Evolutionary conservation across 1,140 invertebrate genomes (phyloP).

Genomic region (Ceratina japonica): DNA sequence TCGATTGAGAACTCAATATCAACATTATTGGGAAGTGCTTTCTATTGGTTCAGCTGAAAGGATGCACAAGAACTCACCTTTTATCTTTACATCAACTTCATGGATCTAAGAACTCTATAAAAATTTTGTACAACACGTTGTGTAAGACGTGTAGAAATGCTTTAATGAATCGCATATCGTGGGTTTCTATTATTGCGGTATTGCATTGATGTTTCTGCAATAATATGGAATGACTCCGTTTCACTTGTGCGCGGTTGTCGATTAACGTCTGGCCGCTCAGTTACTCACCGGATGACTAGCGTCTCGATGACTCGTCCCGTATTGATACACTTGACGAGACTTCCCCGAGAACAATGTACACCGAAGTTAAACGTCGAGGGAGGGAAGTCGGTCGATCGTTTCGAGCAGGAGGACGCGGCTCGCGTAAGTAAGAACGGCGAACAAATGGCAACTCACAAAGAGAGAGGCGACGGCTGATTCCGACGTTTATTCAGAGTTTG

Average conservation of each 20-base stretch:
- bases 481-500: neutral
- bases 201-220: too few relatives aligned
- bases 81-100: too few relatives aligned
- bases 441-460: neutral
- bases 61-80: too few relatives aligned
- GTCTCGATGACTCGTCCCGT: neutral
- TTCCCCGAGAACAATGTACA: constrained; percentile 16
- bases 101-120: too few relatives aligned
- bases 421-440: neutral
- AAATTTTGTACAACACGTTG: too few relatives aligned
- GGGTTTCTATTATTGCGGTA: too few relatives aligned
- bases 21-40: too few relatives aligned
- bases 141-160: too few relatives aligned
- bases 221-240: too few relatives aligned
- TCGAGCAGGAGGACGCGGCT: neutral
- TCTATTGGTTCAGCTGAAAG: too few relatives aligned
- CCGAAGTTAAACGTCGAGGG: constrained; percentile 13
- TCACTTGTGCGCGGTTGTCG: neutral
- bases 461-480: neutral
- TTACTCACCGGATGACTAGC: neutral
- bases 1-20: too few relatives aligned
- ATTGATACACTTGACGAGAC: constrained; percentile 3
- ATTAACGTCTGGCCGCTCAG: neutral
- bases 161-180: too few relatives aligned
- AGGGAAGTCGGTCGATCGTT: constrained; percentile 16